Evolutionary conservation across 2,888 invertebrate species (phyloP).

Genomic region (Mimas tiliae): DNA sequence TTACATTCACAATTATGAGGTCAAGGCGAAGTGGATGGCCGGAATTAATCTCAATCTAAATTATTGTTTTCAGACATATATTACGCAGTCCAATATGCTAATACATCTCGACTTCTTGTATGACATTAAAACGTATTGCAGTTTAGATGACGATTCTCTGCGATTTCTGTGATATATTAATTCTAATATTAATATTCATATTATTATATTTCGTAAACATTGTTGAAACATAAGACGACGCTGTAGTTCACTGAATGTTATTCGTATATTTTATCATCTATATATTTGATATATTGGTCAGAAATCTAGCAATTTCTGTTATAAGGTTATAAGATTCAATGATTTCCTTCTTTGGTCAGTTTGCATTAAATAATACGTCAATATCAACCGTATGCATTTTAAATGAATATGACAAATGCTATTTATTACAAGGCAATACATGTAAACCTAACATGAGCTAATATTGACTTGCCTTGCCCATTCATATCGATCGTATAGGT

Average conservation of each 20-base stretch:
- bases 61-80: conserved; percentile 10
- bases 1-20: conserved; percentile 12
- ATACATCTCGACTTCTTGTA: conserved; percentile 9
- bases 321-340: neutral
- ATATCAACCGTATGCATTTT: neutral
- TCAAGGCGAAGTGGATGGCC: neutral
- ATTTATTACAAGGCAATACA: neutral
- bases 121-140: conserved; percentile 2
- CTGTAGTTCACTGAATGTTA: neutral
- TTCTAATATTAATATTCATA: conserved; percentile 5
- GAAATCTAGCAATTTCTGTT: neutral
- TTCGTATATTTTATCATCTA: neutral
- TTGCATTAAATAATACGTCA: neutral
- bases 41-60: neutral
- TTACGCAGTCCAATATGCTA: conserved; percentile 18
- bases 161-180: conserved; percentile 15
- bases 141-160: conserved; percentile 8
- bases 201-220: neutral
- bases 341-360: conserved; percentile 2
- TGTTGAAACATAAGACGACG: neutral
- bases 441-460: neutral
- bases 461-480: neutral
- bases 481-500: neutral
- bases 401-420: neutral
- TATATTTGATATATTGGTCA: neutral